A percentile compares a stretch with the other conserved stretches of the same genome.
Conservation (phyloP, 2,113 vertebrate species). For the Hylia prasina region DNA sequence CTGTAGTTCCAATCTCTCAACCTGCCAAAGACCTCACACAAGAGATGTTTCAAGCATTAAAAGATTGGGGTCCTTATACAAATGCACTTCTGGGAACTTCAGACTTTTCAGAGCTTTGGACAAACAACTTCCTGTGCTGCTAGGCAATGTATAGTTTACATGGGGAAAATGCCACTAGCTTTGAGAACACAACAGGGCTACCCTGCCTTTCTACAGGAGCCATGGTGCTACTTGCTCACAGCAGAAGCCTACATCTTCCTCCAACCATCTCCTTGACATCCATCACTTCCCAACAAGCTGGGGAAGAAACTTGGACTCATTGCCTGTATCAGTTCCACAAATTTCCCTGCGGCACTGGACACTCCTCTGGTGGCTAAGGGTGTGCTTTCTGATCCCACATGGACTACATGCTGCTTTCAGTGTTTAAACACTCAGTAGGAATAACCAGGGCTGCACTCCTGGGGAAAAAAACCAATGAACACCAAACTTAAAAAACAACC, state of each 20-base stretch:
- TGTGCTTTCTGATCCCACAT: accelerated
- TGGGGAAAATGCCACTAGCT: not conserved
- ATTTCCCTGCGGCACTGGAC: not conserved
- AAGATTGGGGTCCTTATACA: not conserved
- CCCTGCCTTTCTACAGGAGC: not conserved
- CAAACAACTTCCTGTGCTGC: not conserved
- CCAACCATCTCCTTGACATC: not conserved
- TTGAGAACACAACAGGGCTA: accelerated
- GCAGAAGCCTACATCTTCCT: accelerated
- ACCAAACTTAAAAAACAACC: not conserved
- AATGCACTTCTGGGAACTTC: not conserved
- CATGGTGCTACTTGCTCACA: not conserved
- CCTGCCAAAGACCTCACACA: not conserved
- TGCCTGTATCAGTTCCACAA: not conserved
- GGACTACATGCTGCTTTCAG: accelerated
- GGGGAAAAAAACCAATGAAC: not conserved
- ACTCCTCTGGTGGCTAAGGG: not conserved
- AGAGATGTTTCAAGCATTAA: not conserved
- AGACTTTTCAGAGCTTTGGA: not conserved
- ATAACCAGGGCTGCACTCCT: not conserved
- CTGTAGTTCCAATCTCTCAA: not conserved
- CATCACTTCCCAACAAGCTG: not conserved
- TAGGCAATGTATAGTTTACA: accelerated
- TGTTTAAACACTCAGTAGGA: not conserved
- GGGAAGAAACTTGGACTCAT: not conserved